Evolutionary conservation across 2,797 vertebrate genomes (phyloP), one percentile per base, ranked within the genome.

Genomic region (Lacerta bilineata): DNA sequence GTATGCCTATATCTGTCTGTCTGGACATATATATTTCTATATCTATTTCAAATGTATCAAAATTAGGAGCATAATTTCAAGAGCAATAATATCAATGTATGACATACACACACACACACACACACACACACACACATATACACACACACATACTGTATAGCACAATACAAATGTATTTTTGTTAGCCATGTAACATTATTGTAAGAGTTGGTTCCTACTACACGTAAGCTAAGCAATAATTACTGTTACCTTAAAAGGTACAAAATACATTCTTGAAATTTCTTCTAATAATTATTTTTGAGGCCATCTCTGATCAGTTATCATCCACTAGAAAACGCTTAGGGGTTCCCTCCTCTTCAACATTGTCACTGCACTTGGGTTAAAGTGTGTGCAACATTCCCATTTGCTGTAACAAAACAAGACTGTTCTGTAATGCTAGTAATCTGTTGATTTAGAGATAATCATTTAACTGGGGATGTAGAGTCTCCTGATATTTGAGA

Each of bases 371-470:
- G 78, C 85, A 90, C 88, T 17, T 3, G 72, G 89, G 84, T 33
- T 76, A 84, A 93, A 72, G 79, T 55, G 64, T 83, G 41, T 83
- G 18, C 61, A 80, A 11, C 69, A 55, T 85, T 85, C 87, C 87
- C 88, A 29, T 77, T 90, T 89, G 75, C 55, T 93, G 82, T 72
- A 83, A 29, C 68, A 87, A 80, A 89, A 68, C 74, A 89, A 84
- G 78, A 88, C 76, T 80, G 80, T 92, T 91, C 83, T 81, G 61
- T 80, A 87, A 87, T 1, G 11, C 87, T 59, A 93, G 78, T 92
- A 89, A 94, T 90, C 90, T 94, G 87, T 84, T 92, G 87, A 91
- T 95, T 94, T 92, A 95, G 87, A 84, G 89, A 87, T 91, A 79
- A 80, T 71, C 59, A 78, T 90, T 90, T 86, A 91, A 85, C 33